Evolutionary conservation across 2,797 vertebrate genomes (phyloP).

Genomic region (Microcaecilia unicolor): DNA sequence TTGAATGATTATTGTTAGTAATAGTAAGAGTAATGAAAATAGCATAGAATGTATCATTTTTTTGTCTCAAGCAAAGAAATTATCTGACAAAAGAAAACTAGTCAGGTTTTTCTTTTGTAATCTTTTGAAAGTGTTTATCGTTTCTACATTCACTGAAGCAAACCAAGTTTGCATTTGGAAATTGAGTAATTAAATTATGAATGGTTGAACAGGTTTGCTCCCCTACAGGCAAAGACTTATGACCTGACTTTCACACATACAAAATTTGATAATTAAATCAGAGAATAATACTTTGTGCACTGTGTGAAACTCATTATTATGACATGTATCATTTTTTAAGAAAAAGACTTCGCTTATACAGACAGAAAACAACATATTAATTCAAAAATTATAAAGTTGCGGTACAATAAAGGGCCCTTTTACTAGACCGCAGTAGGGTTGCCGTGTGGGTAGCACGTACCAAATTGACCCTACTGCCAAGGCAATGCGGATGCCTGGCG

Average conservation of each 20-base stretch:
- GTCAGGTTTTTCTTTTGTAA: background rate
- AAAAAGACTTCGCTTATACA: too few relatives aligned
- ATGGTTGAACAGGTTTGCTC: slow-evolving; percentile 8
- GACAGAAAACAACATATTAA: background rate
- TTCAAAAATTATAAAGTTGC: slow-evolving; percentile 4
- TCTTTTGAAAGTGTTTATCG: slow-evolving; percentile 9
- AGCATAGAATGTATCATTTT: too few relatives aligned
- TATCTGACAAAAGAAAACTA: slow-evolving; percentile 4
- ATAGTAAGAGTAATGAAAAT: too few relatives aligned
- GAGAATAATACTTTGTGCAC: slow-evolving; percentile 3
- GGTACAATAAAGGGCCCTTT: too few relatives aligned
- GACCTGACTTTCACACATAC: slow-evolving; percentile 1
- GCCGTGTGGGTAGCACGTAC: too few relatives aligned
- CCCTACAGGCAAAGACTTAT: background rate
- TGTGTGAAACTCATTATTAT: too few relatives aligned
- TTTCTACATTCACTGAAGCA: slow-evolving; percentile 3
- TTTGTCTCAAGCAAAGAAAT: background rate
- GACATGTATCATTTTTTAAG: too few relatives aligned
- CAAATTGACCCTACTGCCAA: too few relatives aligned
- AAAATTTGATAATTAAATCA: slow-evolving; percentile 8
- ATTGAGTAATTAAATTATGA: slow-evolving; percentile 16
- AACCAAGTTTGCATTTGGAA: slow-evolving; percentile 12
- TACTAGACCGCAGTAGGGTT: too few relatives aligned
- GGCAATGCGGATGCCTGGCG: too few relatives aligned
- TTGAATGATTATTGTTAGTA: too few relatives aligned